Conservation (phyloP, 2,888 invertebrate genomes). For the Lottia scabra region DNA sequence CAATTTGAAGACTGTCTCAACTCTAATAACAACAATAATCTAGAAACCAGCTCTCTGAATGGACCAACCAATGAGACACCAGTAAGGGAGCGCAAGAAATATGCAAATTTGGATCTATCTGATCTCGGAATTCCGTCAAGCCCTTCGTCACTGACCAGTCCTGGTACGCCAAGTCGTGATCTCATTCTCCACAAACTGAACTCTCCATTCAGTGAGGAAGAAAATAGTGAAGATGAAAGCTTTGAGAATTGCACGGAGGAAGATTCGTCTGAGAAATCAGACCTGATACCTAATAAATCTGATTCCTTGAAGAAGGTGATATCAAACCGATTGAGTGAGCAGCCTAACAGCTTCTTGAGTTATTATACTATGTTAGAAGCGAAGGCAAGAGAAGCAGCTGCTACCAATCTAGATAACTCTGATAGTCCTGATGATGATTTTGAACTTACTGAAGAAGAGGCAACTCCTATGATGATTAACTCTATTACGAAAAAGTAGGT, state of each 20-base stretch:
- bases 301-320: background rate
- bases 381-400: slow-evolving; percentile 43
- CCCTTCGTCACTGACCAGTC: slow-evolving; percentile 23
- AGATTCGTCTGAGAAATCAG: slow-evolving; percentile 39
- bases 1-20: slow-evolving; percentile 73
- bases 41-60: background rate
- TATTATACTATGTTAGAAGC: slow-evolving; percentile 65
- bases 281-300: slow-evolving; percentile 24
- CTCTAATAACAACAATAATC: slow-evolving; percentile 32
- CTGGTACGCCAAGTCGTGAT: slow-evolving; percentile 31
- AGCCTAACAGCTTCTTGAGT: slow-evolving; percentile 58
- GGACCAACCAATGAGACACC: background rate
- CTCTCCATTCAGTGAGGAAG: slow-evolving; percentile 44
- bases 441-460: slow-evolving; percentile 34
- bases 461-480: slow-evolving; percentile 24
- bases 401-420: slow-evolving; percentile 14
- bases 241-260: slow-evolving; percentile 31
- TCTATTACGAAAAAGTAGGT: slow-evolving; percentile 19
- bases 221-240: slow-evolving; percentile 41
- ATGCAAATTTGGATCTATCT: slow-evolving; percentile 78
- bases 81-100: slow-evolving; percentile 65
- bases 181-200: slow-evolving; percentile 36
- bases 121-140: slow-evolving; percentile 78
- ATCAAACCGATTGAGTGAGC: background rate
- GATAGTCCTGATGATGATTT: slow-evolving; percentile 34